Percentiles rank a stretch among this genome's conserved stretches.
Conservation (phyloP, 37 sponge, comb jelly and placozoan species). For the Agelas oroides region DNA sequence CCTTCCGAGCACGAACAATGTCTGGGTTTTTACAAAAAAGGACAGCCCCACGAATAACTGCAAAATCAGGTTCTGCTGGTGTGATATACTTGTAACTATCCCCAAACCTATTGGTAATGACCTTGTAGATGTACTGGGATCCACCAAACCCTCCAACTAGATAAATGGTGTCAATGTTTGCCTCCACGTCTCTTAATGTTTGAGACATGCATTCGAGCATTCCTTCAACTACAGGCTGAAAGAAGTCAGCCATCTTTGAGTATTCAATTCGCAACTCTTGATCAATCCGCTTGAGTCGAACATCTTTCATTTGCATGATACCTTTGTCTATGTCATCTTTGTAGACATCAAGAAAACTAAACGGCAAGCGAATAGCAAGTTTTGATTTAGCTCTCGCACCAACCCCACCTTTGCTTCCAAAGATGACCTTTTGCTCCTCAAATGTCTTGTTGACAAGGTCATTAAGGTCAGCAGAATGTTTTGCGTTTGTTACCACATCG, state of each 20-base stretch:
- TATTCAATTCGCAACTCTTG: neutral
- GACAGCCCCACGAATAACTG: conserved; percentile 34
- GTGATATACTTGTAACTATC: neutral
- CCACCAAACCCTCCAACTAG: conserved; percentile 55
- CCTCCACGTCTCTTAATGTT: neutral
- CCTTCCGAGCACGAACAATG: conserved; percentile 7
- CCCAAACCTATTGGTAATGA: neutral
- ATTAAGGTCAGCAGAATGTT: conserved; percentile 1
- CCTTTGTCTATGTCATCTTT: neutral
- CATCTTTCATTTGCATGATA: neutral
- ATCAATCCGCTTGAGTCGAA: neutral
- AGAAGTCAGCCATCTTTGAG: conserved; percentile 21
- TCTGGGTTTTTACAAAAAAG: conserved; percentile 9
- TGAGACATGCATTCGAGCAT: neutral
- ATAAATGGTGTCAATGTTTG: conserved; percentile 6
- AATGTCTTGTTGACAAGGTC: conserved; percentile 10
- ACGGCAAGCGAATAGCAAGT: neutral
- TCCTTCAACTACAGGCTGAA: neutral
- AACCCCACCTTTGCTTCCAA: conserved; percentile 4
- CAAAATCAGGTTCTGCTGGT: neutral
- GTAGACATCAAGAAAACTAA: neutral
- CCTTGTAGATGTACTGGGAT: conserved; percentile 9
- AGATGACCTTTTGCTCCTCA: conserved; percentile 30
- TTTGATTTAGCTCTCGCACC: too few relatives aligned
- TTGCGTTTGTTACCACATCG: neutral